phyloP scores from a whole-genome alignment of 2,888 invertebrate species.

The Drosophila pseudotakahashii region DNA sequence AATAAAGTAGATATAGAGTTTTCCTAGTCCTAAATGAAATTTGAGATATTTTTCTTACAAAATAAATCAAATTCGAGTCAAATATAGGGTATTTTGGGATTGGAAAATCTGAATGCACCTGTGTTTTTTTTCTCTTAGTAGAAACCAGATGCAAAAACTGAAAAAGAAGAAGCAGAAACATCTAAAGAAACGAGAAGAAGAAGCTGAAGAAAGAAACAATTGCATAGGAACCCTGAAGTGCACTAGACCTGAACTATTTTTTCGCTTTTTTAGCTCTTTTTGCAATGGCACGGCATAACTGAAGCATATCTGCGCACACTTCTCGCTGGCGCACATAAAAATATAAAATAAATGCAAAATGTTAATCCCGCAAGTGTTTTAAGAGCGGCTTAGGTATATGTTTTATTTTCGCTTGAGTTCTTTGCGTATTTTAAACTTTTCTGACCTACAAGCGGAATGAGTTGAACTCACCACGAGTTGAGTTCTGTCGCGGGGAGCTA shows the following conservation, averaged over 20 bases:
- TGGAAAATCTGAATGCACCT: not conserved
- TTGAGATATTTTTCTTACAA: too few relatives aligned
- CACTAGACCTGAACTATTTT: constrained; percentile 68
- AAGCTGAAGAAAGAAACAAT: constrained; percentile 28
- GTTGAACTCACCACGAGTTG: constrained; percentile 44
- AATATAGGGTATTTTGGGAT: not conserved
- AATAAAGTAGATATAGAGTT: too few relatives aligned
- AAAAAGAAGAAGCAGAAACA: constrained; percentile 4
- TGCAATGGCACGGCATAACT: constrained; percentile 34
- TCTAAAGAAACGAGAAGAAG: not conserved
- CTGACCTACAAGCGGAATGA: constrained; percentile 41
- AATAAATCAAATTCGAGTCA: too few relatives aligned
- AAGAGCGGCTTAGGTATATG: constrained; percentile 26
- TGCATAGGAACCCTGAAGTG: constrained; percentile 59
- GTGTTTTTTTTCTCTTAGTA: not conserved
- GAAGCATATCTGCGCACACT: constrained; percentile 40
- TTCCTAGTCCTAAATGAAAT: too few relatives aligned
- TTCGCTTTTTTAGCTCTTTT: constrained; percentile 3
- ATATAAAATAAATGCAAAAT: constrained; percentile 29
- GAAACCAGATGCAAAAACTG: not conserved
- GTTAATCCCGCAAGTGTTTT: constrained; percentile 31
- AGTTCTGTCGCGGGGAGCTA: constrained; percentile 18
- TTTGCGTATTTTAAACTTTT: constrained; percentile 22
- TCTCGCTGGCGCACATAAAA: constrained; percentile 17
- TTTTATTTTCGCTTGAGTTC: constrained; percentile 40